Evolutionary conservation across 2,888 invertebrate genomes (phyloP).

Genomic region (Lasioglossum lativentre): DNA sequence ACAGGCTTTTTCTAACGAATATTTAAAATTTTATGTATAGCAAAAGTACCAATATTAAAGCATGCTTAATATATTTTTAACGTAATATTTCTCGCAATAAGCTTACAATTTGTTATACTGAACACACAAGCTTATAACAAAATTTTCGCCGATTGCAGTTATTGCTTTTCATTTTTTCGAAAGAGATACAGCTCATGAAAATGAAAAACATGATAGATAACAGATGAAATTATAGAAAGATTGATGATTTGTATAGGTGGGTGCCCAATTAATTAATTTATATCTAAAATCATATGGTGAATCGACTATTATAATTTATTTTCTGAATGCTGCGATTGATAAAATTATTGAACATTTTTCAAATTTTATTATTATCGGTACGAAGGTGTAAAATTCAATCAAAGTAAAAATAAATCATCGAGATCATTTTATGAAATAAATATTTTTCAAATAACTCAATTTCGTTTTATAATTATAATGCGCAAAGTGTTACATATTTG

Average conservation of each 20-base stretch:
- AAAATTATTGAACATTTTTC: not conserved
- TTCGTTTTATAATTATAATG: not conserved
- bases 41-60: conserved; percentile 22
- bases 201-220: not conserved
- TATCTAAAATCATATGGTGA: not conserved
- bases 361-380: conserved; percentile 11
- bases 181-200: not conserved
- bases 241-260: no score
- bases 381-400: not conserved
- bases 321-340: no score
- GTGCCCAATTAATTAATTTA: not conserved
- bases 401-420: no score
- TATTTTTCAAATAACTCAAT: not conserved
- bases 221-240: no score
- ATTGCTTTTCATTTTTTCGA: not conserved
- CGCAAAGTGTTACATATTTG: not conserved
- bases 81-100: not conserved
- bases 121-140: not conserved
- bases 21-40: conserved; percentile 12
- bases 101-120: not conserved
- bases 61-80: not conserved
- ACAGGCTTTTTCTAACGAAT: not conserved
- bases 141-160: not conserved
- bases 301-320: no score
- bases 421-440: not conserved